Conservation (phyloP, 1,140 invertebrate genomes). For the Sitobion miscanthi region DNA sequence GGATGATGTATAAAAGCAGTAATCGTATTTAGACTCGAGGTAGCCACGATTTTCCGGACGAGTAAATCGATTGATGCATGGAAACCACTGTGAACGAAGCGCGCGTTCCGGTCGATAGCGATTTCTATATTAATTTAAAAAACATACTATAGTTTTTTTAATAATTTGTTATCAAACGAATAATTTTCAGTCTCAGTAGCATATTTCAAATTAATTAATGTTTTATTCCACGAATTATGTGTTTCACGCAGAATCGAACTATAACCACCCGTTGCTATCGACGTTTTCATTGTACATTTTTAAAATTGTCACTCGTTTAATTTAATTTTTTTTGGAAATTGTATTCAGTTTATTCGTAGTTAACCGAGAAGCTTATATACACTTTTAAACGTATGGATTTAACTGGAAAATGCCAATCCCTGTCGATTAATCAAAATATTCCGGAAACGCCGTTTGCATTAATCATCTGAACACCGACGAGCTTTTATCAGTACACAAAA, state of each 20-base stretch:
- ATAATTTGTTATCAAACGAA: not conserved
- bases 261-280: not conserved
- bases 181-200: not conserved
- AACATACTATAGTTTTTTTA: not conserved
- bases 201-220: not conserved
- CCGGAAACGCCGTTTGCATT: constrained; percentile 28
- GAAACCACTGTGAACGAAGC: not conserved
- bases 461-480: constrained; percentile 43
- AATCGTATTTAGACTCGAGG: not conserved
- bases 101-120: not conserved
- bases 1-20: no score
- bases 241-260: not conserved
- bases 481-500: constrained; percentile 44
- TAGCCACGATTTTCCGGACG: not conserved
- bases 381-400: not conserved
- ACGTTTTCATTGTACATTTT: not conserved
- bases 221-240: not conserved
- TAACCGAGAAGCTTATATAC: not conserved
- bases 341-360: not conserved
- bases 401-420: not conserved
- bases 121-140: not conserved
- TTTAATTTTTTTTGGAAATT: not conserved
- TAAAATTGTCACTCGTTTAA: not conserved
- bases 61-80: not conserved
- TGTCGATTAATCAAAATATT: constrained; percentile 49